Conservation (phyloP, 1,140 invertebrate genomes). For the Anoplolepis gracilipes region DNA sequence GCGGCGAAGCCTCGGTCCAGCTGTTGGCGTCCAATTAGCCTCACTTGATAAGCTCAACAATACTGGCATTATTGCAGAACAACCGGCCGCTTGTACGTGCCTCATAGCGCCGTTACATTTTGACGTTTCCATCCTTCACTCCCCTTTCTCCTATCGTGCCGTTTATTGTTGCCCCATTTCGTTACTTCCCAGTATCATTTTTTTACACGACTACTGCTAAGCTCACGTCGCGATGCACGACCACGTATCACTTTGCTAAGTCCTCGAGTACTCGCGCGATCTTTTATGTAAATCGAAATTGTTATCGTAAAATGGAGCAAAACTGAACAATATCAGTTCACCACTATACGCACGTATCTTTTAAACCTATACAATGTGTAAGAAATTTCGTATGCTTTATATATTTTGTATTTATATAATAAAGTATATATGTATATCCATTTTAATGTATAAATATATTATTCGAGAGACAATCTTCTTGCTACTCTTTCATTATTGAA, state of each 20-base stretch:
- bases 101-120: constrained; percentile 79
- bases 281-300: constrained; percentile 16
- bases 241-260: constrained; percentile 28
- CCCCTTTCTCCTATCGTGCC: neutral
- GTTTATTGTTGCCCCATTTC: constrained; percentile 33
- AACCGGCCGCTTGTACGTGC: constrained; percentile 80
- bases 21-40: constrained; percentile 85
- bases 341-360: neutral
- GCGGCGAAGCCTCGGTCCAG: constrained; percentile 79
- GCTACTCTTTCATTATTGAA: neutral
- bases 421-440: too few species aligned
- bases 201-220: constrained; percentile 43
- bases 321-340: neutral
- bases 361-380: neutral
- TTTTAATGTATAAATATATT: neutral
- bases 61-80: constrained; percentile 84
- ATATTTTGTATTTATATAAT: neutral
- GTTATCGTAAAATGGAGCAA: neutral
- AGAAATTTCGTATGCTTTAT: neutral
- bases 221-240: neutral
- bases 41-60: constrained; percentile 85
- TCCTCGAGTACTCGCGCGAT: neutral
- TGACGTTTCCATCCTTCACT: constrained; percentile 78
- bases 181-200: constrained; percentile 10
- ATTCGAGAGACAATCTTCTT: neutral